These are phyloP conservation scores for Lacerta viridis DNA, from an alignment of 2,797 vertebrate species.

Conservation along the genomic window DNA sequence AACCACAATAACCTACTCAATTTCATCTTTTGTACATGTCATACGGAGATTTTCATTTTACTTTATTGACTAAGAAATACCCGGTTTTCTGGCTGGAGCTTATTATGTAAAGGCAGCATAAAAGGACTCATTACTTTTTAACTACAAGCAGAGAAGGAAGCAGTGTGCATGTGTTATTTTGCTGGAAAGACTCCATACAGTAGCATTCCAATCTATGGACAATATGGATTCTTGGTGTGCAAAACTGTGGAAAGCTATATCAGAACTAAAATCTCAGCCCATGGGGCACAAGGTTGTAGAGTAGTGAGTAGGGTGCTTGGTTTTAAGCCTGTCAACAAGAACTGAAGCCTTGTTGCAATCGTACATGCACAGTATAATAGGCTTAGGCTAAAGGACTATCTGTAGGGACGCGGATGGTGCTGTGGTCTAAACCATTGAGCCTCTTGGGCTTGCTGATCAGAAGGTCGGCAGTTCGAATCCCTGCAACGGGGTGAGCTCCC, in stretches of 20 bases:
- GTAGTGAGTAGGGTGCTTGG: background rate
- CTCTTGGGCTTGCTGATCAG: no score
- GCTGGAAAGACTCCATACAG: conserved; percentile 63
- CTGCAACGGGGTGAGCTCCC: no score
- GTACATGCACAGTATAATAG: no score
- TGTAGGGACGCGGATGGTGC: no score
- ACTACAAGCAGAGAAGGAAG: conserved; percentile 72
- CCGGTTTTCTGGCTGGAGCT: conserved; percentile 73
- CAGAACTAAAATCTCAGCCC: background rate
- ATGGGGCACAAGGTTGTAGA: no score
- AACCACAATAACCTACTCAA: conserved; percentile 73
- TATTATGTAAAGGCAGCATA: conserved; percentile 78
- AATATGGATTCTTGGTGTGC: conserved; percentile 44
- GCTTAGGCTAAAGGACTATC: background rate
- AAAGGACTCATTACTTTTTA: conserved; percentile 77
- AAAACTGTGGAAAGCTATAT: conserved; percentile 57
- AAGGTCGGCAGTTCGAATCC: no score
- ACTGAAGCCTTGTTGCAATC: background rate
- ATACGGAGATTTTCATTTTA: conserved; percentile 70
- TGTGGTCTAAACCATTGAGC: no score
- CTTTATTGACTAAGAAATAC: conserved; percentile 72
- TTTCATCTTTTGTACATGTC: conserved; percentile 68
- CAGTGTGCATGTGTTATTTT: conserved; percentile 65
- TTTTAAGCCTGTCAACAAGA: background rate
- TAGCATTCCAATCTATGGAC: conserved; percentile 61